A percentile compares a stretch with the other conserved stretches of the same genome.
These are phyloP conservation scores for Stomatorhinus ivindoensis DNA, from an alignment of 2,113 vertebrate genomes.

Conservation along the genomic window DNA sequence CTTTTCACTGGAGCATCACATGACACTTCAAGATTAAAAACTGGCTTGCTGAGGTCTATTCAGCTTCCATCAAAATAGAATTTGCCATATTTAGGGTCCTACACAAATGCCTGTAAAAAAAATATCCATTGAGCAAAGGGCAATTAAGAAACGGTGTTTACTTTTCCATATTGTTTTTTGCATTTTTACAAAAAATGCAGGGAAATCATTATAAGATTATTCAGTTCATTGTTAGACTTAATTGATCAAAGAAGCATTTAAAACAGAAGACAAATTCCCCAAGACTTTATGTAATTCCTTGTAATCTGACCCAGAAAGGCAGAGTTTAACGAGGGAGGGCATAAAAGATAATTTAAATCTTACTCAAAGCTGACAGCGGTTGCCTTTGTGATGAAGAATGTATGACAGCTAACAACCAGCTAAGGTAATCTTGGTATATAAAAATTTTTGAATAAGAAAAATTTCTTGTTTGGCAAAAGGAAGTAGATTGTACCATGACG, in stretches of 20 bases:
- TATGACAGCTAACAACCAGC: not conserved
- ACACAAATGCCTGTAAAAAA: not conserved
- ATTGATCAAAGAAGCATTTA: not conserved
- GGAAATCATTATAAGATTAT: not conserved
- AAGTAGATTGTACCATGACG: not conserved
- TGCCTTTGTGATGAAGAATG: not conserved
- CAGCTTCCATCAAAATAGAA: not conserved
- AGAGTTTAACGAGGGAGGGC: not conserved
- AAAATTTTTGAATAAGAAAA: not conserved
- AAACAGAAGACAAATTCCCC: not conserved
- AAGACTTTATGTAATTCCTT: not conserved
- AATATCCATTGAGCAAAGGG: not conserved
- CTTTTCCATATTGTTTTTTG: not conserved
- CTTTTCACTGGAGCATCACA: not conserved
- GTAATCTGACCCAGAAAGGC: not conserved
- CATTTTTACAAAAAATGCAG: not conserved
- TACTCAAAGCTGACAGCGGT: not conserved
- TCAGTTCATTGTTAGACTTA: not conserved
- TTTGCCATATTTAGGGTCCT: not conserved
- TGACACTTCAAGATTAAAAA: not conserved
- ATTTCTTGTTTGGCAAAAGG: not conserved
- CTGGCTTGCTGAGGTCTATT: not conserved
- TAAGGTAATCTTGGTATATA: not conserved
- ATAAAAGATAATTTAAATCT: not conserved
- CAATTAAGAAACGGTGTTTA: not conserved